Base-by-base conservation (phyloP, 2,888 invertebrate species). In the Torymus tubicola region DNA sequence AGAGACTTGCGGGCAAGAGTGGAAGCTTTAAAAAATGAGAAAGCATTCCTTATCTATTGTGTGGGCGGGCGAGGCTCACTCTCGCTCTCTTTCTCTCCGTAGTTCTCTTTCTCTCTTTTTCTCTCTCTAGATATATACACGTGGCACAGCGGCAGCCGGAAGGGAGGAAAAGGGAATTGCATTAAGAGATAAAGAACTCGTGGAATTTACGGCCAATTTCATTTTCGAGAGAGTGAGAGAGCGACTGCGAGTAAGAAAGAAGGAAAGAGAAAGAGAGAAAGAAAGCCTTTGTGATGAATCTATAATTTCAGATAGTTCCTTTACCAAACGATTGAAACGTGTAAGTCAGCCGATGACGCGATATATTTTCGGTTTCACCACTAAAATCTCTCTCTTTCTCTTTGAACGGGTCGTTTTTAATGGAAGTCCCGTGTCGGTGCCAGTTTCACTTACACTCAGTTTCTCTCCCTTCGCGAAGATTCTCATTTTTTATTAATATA, bases 121-220 rank as follows among this genome's bases (percentile, higher is more conserved):
- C 31, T 31, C 31, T 31, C 3, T 78, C 42, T 53, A 63, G 63
- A 31, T 5, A 64, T 71, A 57, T 71, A 52, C 60, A 71, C 60
- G 52, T 53, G 63, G 42, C 60, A 61, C 52, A 64, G 8, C 16
- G 21, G 21, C 24, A 13, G 55, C 2, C 1, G 24, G 5, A 21
- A 42, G 21, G 31, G 63, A 21, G 81, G 72, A 63, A 63, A 52
- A 68, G 75, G 70, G 78, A 78, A 77, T 77, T 80, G 78, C 81
- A 82, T 85, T 85, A 83, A 84, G 83, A 85, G 83, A 85, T 85
- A 83, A 86, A 85, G 82, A 83, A 84, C 83, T 83, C 78, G 58
- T 18, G 73, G 65, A 85, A 86, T 85, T 86, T 84, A 85, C 84
- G 84, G 81, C 60, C 84, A 84, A 85, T 85, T 83, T 84, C 81